These are phyloP conservation scores for Pycnomerus fuliginosus DNA, from an alignment of 2,888 invertebrate genomes.

Conservation along the genomic window DNA sequence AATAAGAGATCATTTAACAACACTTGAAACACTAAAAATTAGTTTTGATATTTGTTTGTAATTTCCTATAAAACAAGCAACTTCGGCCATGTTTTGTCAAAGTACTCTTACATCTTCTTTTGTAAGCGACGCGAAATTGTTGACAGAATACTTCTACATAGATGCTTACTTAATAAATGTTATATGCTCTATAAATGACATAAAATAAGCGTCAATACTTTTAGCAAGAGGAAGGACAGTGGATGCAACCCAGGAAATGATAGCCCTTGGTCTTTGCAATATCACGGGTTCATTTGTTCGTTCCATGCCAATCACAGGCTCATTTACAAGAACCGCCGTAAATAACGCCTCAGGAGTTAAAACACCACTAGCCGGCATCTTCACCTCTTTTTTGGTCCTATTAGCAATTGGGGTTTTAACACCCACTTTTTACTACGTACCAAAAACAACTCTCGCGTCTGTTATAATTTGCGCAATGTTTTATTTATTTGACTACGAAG, in stretches of 20 bases:
- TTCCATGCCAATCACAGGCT: conserved; percentile 86
- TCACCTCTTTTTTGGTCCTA: conserved; percentile 76
- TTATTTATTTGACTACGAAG: conserved; percentile 74
- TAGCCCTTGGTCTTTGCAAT: conserved; percentile 78
- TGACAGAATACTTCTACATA: too few relatives aligned
- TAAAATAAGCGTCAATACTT: neutral
- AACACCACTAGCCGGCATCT: conserved; percentile 71
- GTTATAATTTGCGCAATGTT: conserved; percentile 90
- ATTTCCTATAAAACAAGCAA: too few relatives aligned
- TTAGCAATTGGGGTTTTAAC: conserved; percentile 78
- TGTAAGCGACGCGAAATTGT: too few relatives aligned
- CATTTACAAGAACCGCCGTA: conserved; percentile 85
- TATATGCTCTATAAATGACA: too few relatives aligned
- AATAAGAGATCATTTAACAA: too few relatives aligned
- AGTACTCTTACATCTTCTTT: too few relatives aligned
- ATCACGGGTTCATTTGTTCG: conserved; percentile 77
- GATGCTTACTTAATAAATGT: too few relatives aligned
- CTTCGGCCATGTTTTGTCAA: too few relatives aligned
- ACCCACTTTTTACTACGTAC: conserved; percentile 80
- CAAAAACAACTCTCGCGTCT: conserved; percentile 80
- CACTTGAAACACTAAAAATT: too few relatives aligned
- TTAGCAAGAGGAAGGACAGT: conserved; percentile 67
- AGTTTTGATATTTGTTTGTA: too few relatives aligned
- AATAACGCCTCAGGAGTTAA: conserved; percentile 88
- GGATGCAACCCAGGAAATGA: conserved; percentile 79